Evolutionary conservation across 2,797 vertebrate genomes (phyloP), one percentile per base, ranked within the genome.

Genomic region (Psittacula derbiana): DNA sequence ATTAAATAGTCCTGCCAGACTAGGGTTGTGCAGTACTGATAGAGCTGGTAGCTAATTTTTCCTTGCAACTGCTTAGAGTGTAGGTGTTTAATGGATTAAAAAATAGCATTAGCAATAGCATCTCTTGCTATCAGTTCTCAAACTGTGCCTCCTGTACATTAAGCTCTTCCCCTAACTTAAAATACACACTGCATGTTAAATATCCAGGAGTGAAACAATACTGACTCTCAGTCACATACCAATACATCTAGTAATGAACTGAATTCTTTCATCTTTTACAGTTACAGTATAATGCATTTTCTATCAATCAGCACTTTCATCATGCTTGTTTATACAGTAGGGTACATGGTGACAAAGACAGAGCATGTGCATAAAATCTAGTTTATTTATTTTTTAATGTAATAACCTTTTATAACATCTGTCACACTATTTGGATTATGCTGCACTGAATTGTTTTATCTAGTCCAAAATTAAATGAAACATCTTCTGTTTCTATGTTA

Each of bases 361-460:
- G 62, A 93, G 38, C 67, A 20, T 0, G 12, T 75, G 88, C 62
- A 67, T 89, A 91, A 96, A 96, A 84, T 82, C 53, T 84, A 88
- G n/a, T 14, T 91, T 95, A 93, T 94, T 95, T 96, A 67, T 97
- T 96, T 93, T 72, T 90, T 95, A 97, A 95, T 76, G 53, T 82
- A 97, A 93, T 96, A 95, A 97, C 88, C 70, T 91, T 96, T 97
- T 95, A 92, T 88, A 97, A 90, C 87, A 95, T 93, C 92, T 96
- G 75, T 95, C 95, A 89, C 67, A 61, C 79, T 93, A 18, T 71
- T 93, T 76, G 47, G 90, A 79, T 88, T 70, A 71, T 12, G 79
- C 73, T 89, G 88, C 66, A 66, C 64, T 90, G 87, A 65, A 92
- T 88, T 93, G 78, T 93, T 96, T 97, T 94, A 81, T 93, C 88